Percentiles rank a stretch among this genome's conserved stretches.
phyloP scores from a whole-genome alignment of 2,113 vertebrate genomes.

The Pteronura brasiliensis region DNA sequence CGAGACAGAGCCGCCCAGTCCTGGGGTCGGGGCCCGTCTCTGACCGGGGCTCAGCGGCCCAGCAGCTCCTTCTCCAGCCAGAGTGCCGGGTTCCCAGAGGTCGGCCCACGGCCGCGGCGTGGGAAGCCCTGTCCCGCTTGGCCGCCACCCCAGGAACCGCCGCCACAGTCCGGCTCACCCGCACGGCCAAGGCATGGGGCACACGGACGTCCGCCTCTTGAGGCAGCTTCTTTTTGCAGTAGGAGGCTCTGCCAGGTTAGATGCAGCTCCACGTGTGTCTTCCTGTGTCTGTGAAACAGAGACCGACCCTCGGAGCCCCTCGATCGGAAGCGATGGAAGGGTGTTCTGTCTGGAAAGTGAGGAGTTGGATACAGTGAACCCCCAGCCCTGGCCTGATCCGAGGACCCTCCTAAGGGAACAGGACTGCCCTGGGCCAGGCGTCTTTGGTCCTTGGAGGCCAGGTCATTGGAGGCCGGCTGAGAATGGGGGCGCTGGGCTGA shows the following conservation, averaged over 20 bases:
- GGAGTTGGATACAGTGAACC: background rate
- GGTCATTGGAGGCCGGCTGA: background rate
- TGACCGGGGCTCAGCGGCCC: accelerated
- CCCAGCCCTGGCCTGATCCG: background rate
- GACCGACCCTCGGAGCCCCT: background rate
- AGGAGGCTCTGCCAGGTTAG: accelerated
- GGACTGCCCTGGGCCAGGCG: accelerated
- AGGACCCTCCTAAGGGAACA: accelerated
- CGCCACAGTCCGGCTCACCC: accelerated
- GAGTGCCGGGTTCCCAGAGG: accelerated
- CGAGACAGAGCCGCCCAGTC: accelerated
- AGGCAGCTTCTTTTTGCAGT: accelerated
- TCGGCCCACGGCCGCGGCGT: accelerated
- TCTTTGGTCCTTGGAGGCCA: accelerated
- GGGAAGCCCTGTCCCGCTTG: background rate
- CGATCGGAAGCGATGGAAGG: background rate
- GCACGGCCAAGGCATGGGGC: background rate
- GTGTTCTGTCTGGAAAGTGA: background rate
- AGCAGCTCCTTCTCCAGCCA: background rate
- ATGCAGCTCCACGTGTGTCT: background rate
- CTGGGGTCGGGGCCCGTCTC: background rate
- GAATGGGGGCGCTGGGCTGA: background rate
- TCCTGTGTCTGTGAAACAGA: background rate
- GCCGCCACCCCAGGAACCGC: background rate
- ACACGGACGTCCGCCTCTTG: accelerated